Evolutionary conservation across 1,140 invertebrate species (phyloP).

Genomic region (Drosophila parabipectinata): DNA sequence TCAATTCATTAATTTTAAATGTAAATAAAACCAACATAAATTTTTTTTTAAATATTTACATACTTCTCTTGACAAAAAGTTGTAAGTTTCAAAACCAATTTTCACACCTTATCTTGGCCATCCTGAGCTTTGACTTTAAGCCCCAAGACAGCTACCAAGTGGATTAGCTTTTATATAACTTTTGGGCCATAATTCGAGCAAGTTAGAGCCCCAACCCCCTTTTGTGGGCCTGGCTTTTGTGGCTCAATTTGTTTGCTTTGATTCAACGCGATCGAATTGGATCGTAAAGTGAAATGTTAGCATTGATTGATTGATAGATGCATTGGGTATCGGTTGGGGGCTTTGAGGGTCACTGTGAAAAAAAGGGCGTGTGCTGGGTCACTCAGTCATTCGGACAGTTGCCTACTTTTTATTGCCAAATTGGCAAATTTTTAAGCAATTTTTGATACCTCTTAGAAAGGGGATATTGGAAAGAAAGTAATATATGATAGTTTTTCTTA

Average conservation of each 20-base stretch:
- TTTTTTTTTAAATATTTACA: background rate
- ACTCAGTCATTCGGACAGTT: slow-evolving; percentile 29
- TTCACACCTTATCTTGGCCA: background rate
- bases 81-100: background rate
- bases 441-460: background rate
- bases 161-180: slow-evolving; percentile 2
- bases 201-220: background rate
- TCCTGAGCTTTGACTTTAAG: slow-evolving; percentile 8
- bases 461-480: too few relatives aligned
- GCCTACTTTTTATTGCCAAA: slow-evolving; percentile 34
- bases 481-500: too few relatives aligned
- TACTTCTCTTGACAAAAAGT: background rate
- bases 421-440: slow-evolving; percentile 11
- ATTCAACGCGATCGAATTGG: slow-evolving; percentile 12
- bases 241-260: slow-evolving; percentile 44
- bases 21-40: background rate
- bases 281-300: slow-evolving; percentile 66
- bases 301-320: slow-evolving; percentile 63
- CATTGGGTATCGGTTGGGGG: slow-evolving; percentile 12
- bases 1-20: background rate
- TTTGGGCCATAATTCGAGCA: background rate
- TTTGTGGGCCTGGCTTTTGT: slow-evolving; percentile 8
- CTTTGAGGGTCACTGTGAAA: background rate
- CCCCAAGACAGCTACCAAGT: slow-evolving; percentile 20
- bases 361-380: slow-evolving; percentile 35